Percentiles rank a stretch among this genome's conserved stretches.
phyloP scores from a whole-genome alignment of 53 echinoderm and acorn worm species.

The Apostichopus leukothele region DNA sequence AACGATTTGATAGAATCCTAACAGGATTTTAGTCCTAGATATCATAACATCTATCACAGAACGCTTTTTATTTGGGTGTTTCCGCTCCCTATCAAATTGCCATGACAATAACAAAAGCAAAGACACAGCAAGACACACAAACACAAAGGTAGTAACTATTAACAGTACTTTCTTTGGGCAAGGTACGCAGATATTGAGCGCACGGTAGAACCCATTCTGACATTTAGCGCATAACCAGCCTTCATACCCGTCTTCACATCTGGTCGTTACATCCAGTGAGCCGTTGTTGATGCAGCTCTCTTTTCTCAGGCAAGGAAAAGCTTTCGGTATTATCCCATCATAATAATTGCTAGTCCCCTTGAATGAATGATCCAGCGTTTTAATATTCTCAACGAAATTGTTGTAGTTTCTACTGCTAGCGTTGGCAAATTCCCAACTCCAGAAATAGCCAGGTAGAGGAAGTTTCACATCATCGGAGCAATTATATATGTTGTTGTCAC shows the following conservation, averaged over 20 bases:
- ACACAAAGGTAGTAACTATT: neutral
- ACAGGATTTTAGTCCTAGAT: constrained; percentile 35
- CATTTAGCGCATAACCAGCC: constrained; percentile 32
- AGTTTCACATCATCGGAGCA: neutral
- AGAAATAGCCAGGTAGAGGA: constrained; percentile 2
- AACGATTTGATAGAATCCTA: constrained; percentile 43
- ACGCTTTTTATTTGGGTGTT: neutral
- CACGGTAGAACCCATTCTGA: neutral
- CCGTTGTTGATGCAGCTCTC: constrained; percentile 25
- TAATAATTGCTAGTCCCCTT: neutral
- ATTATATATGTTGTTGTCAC: neutral
- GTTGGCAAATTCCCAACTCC: constrained; percentile 6
- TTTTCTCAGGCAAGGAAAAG: neutral
- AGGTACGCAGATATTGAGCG: neutral
- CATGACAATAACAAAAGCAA: neutral
- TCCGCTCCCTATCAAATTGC: constrained; percentile 9
- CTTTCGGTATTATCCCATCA: neutral
- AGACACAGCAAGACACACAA: neutral
- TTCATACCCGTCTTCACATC: neutral
- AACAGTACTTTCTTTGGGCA: neutral
- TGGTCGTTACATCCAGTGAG: neutral
- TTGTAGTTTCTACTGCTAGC: neutral
- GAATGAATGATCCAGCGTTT: neutral
- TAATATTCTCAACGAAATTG: neutral
- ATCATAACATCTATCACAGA: constrained; percentile 12